A percentile compares a stretch with the other conserved stretches of the same genome.
These are phyloP conservation scores for Noturus placidus DNA, from an alignment of 2,113 vertebrate species.

Conservation along the genomic window DNA sequence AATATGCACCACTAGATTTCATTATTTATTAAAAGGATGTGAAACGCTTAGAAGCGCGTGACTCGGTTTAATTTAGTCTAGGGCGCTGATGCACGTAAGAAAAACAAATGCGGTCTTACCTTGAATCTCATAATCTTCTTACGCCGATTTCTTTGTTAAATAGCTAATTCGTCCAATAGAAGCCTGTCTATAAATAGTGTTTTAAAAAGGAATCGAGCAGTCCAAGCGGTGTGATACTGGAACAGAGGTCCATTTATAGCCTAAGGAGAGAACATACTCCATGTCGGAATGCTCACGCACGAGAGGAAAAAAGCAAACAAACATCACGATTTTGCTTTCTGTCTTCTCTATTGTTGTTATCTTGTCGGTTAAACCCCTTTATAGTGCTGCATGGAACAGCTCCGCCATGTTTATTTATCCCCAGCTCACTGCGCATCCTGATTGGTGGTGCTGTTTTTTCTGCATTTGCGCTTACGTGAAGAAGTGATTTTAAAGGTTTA, in stretches of 20 bases:
- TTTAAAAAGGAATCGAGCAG: not conserved
- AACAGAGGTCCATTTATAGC: not conserved
- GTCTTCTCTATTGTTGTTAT: not conserved
- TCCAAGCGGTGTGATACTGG: not conserved
- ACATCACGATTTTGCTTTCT: not conserved
- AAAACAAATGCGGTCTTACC: slow-evolving; percentile 36
- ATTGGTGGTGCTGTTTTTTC: not conserved
- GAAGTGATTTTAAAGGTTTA: not conserved
- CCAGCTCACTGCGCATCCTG: not conserved
- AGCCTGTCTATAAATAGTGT: not conserved
- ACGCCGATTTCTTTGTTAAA: not conserved
- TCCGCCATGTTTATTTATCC: slow-evolving; percentile 52
- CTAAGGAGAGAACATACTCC: not conserved
- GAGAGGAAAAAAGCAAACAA: not conserved
- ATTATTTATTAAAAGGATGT: too few species aligned
- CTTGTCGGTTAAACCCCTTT: too few species aligned
- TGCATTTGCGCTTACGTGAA: not conserved
- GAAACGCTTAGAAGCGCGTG: not conserved
- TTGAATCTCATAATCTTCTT: slow-evolving; percentile 50
- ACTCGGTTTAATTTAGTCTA: not conserved
- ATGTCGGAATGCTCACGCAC: not conserved
- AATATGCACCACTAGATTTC: not conserved
- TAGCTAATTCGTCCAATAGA: not conserved
- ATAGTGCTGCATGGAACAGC: not conserved
- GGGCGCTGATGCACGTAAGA: not conserved